Base-by-base conservation (phyloP, 1,140 invertebrate species). In the Araneus ventricosus region DNA sequence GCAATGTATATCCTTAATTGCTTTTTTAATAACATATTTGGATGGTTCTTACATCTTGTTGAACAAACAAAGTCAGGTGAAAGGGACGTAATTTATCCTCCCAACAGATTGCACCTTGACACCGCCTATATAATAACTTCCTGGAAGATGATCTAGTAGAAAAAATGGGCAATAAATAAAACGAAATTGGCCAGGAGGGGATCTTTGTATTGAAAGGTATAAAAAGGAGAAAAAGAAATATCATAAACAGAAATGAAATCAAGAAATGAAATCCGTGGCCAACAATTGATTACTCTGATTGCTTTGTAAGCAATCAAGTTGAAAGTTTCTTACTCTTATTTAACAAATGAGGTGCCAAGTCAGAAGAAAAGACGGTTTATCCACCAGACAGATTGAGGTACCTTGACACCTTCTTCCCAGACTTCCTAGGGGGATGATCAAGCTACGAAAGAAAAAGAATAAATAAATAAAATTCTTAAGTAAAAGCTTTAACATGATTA, bases 331-430 rank as follows among this genome's bases (percentile, higher is more conserved):
- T 75, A 75, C 67, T 59, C 52, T 34, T 30, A 10, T 59, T 86
- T 57, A 86, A 59, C 30, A 86, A 86, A 84, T 52, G 80, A 84
- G 80, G 80, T 52, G 80, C 45, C 84, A 86, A 61, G 30, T 34
- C 4, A 20, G 52, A 59, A 59, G 27, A 86, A 86, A 52, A 30
- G 20, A 34, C 27, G 34, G 52, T 30, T 59, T 86, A 34, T 57
- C 41, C 30, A 57, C 30, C 17, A 59, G 52, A 86, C 52, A 86
- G 52, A 86, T 86, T 37, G 52, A 37, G 17, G 67, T 37, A 57
- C 84, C 52, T 59, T 57, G 84, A 86, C 52, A 86, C 84, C 52
- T 86, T 30, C 52, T 86, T 24, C 41, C 27, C 59, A n/a, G 4
- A 75, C 39, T 70, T 70, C 87, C 87, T 41, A 45, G 87, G 75